Percentiles rank a stretch among this genome's conserved stretches.
These are phyloP conservation scores for Clivina fossor DNA, from an alignment of 2,888 invertebrate genomes.

Conservation along the genomic window DNA sequence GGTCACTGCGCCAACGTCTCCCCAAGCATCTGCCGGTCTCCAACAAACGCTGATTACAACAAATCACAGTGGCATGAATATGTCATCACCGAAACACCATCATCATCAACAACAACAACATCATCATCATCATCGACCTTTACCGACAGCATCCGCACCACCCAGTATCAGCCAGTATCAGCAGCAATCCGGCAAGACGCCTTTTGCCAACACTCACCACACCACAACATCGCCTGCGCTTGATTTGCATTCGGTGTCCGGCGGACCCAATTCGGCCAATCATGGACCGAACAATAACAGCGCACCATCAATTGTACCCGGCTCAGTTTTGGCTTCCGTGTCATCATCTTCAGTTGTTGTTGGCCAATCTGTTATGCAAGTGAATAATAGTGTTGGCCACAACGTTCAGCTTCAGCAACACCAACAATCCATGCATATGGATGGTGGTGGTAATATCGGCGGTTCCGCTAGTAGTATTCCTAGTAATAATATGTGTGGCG, in stretches of 20 bases:
- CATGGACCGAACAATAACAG: constrained; percentile 24
- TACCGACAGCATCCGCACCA: constrained; percentile 51
- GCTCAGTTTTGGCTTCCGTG: constrained; percentile 46
- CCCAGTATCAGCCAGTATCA: constrained; percentile 45
- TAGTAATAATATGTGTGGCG: background rate
- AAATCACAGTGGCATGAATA: constrained; percentile 39
- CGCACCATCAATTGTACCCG: constrained; percentile 39
- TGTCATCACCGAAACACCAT: constrained; percentile 49
- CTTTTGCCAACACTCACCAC: constrained; percentile 34
- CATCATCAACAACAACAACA: constrained; percentile 51
- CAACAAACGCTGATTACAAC: constrained; percentile 32
- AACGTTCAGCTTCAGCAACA: constrained; percentile 43
- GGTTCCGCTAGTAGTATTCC: background rate
- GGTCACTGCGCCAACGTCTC: constrained; percentile 46
- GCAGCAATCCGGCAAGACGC: constrained; percentile 20
- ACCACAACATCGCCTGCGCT: constrained; percentile 50
- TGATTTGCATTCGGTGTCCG: constrained; percentile 41
- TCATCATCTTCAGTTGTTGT: constrained; percentile 42
- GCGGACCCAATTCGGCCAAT: constrained; percentile 19
- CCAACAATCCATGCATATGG: background rate
- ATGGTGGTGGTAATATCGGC: background rate
- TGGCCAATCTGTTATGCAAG: constrained; percentile 25
- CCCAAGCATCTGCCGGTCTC: constrained; percentile 38
- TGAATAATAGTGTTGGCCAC: constrained; percentile 46
- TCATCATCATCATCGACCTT: constrained; percentile 47